These are phyloP conservation scores for Hylomyscus alleni DNA, from an alignment of 2,797 vertebrate genomes.

Conservation along the genomic window DNA sequence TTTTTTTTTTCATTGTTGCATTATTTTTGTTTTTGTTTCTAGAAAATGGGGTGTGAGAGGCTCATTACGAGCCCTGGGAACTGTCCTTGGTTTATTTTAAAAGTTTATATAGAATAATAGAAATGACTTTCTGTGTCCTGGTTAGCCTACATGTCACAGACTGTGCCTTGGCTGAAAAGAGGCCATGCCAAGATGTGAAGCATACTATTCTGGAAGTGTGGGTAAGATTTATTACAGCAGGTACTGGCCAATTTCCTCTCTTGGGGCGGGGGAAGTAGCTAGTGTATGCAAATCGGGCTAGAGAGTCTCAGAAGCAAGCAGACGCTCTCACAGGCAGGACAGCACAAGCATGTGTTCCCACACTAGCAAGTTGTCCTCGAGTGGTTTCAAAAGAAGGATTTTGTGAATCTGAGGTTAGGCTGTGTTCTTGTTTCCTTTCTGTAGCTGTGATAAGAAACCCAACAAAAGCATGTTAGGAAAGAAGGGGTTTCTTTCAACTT, in stretches of 20 bases:
- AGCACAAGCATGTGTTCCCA: neutral
- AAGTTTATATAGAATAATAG: neutral
- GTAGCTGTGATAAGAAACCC: neutral
- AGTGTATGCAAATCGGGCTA: neutral
- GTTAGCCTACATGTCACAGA: neutral
- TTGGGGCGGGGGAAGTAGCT: neutral
- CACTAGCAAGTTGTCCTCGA: neutral
- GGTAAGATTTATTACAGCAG: neutral
- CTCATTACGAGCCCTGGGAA: neutral
- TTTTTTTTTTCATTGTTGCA: neutral
- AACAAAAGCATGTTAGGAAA: neutral
- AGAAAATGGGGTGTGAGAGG: neutral
- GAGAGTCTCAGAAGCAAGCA: neutral
- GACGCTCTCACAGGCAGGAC: neutral
- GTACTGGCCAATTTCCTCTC: neutral
- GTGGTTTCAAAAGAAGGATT: neutral
- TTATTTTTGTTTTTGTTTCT: slow-evolving; percentile 30
- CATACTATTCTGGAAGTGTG: neutral
- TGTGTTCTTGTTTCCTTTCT: neutral
- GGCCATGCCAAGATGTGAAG: neutral
- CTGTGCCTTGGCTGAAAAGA: slow-evolving; percentile 14
- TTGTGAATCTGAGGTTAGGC: neutral
- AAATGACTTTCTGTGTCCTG: neutral
- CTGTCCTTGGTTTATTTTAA: neutral
- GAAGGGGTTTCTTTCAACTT: neutral